Evolutionary conservation across 2,888 invertebrate species (phyloP), one percentile per base, ranked within the genome.

Genomic region (Phlogophora meticulosa): DNA sequence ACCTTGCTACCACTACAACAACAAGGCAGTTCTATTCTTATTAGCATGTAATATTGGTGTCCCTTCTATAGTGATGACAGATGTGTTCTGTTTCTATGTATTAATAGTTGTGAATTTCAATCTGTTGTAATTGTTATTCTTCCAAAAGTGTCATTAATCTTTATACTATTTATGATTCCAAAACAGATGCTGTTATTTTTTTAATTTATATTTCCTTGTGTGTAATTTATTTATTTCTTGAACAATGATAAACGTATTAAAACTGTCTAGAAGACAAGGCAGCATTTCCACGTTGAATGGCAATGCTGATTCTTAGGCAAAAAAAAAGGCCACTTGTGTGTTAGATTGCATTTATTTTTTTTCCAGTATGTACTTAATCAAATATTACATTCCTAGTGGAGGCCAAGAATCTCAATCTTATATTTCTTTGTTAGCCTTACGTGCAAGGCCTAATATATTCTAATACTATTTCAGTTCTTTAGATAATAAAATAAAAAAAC

Each of bases 11-110:
- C 9, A 28, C 17, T 58, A 2, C 34, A 7, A 2, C n/a, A 0
- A 53, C 17, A n/a, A n/a, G 58, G 59, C 10, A 46, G 10, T 62
- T 76, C 24, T 67, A 22, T 53, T 48, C 45, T 66, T 75, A 15
- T 7, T 60, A 68, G 49, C 13, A 43, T 38, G 7, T 68, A 45
- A 38, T 34, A 13, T 3, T 17, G 17, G 2, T 28, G 13, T 60
- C 2, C 57, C 52, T 60, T 64, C 52, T 45, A 40, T 20, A 22
- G 22, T 7, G 24, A 15, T 17, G 22, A 48, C 1, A 46, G 2
- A 2, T 5, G 2, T n/a, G 20, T 40, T 42, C 7, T n/a, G 7
- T 49, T 15, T 51, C 15, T 20, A 2, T 24, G 4, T 52, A 20
- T 63, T 1, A 20, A 17, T 62, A 52, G 10, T 46, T 34, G n/a